Evolutionary conservation across 2,797 vertebrate species (phyloP), one percentile per base, ranked within the genome.

Genomic region (Poeciliopsis turneri): DNA sequence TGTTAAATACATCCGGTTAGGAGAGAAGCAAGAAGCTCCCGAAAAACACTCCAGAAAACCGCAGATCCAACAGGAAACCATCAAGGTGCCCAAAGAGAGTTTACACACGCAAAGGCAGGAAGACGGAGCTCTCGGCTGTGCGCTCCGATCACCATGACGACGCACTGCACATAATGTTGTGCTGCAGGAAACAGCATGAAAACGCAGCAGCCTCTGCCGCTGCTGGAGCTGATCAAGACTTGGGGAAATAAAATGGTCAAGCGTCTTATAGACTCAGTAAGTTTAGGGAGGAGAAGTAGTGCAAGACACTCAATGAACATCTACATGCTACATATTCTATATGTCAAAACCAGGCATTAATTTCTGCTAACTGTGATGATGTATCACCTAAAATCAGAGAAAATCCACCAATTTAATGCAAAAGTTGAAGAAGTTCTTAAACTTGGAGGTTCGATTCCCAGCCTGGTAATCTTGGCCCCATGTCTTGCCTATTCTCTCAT

Each of bases 41-140:
- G 20, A 36, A 16, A 10, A 64, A 66, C 3, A 66, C 3, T 23
- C 33, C 8, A 23, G 61, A 39, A 23, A 66, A 5, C 61, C 61
- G 15, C 4, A 0, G 0, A 1, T 3, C 20, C n/a, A 18, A 1
- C 33, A 57, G 74, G 1, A 5, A 77, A 2, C 12, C 3, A 13
- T 61, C 9, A 53, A 0, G 12, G 39, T 28, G 2, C 28, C 76
- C 46, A 45, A 10, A 13, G 8, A n/a, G 43, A 72, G 28, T 23
- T 4, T 1, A 28, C 5, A 66, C 5, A 25, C 0, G 86, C 78
- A 69, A 77, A 84, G 47, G 6, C n/a, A 88, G 79, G 85, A 89
- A 77, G 74, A 1, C 45, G 28, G 9, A 75, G 55, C 55, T 3
- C 18, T 2, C 25, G 3, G 33, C 12, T 25, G 39, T 11, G 43